Evolutionary conservation across 2,113 vertebrate species (phyloP).

Genomic region (Orientallactaga bullata): DNA sequence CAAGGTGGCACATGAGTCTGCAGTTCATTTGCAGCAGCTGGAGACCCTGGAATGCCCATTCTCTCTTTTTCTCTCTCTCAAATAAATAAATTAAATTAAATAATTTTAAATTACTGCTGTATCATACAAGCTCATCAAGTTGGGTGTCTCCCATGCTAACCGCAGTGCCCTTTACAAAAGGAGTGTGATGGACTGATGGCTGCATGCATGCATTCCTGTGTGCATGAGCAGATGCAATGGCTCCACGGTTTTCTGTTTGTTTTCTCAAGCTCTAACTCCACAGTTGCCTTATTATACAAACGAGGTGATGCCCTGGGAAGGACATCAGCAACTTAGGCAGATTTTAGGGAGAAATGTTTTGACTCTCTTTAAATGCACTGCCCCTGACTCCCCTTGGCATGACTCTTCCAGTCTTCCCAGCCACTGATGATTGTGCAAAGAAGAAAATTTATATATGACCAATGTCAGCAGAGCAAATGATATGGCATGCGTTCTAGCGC

Average conservation of each 20-base stretch:
- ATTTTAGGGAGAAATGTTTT: not conserved
- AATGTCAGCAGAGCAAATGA: constrained; percentile 39
- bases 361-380: not conserved
- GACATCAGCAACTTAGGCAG: not conserved
- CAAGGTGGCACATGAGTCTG: too few relatives aligned
- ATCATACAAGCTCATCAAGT: not conserved
- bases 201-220: accelerated
- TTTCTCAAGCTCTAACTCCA: constrained; percentile 19
- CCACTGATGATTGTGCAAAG: not conserved
- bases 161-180: not conserved
- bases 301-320: not conserved
- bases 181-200: too few relatives aligned
- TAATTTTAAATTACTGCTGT: not conserved
- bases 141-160: not conserved
- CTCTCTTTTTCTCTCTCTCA: too few relatives aligned
- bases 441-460: not conserved
- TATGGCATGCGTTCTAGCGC: not conserved
- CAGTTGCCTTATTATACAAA: not conserved
- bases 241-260: not conserved
- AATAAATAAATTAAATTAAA: too few relatives aligned
- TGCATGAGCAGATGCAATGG: not conserved
- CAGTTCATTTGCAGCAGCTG: too few relatives aligned
- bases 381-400: not conserved
- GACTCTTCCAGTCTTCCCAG: not conserved
- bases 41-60: too few relatives aligned